Base-by-base conservation (phyloP, 2,888 invertebrate genomes). In the Tachina fera region DNA sequence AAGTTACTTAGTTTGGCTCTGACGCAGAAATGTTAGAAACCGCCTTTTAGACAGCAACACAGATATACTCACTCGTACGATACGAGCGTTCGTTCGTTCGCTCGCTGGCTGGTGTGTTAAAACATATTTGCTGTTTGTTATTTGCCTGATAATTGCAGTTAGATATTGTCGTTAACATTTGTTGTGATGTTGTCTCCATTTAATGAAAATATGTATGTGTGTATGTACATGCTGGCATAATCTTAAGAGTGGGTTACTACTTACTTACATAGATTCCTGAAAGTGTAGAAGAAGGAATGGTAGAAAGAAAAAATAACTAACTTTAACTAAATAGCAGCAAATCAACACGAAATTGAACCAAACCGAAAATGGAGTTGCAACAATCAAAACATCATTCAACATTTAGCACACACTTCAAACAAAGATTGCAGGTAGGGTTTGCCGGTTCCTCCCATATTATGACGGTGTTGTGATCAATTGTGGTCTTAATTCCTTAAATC, bases 331-430 rank as follows among this genome's bases (percentile, higher is more conserved):
- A 39, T 47, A 45, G 47, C 45, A 79, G 31, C 39, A 65, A 76
- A 63, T 19, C 31, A 51, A 63, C 22, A 71, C 39, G 56, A 45
- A 71, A 58, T 60, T 51, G 61, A 78, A 61, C 10, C 65, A 71
- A 67, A 75, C 78, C 74, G 60, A 71, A 85, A 85, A 85, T 85
- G 78, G 78, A 70, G 74, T 81, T 81, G 77, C 72, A 63, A 85
- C 77, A 81, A 74, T 71, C 79, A 68, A 78, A 68, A 56, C 74
- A 68, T 56, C 31, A 63, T 51, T 68, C 60, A 75, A 76, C 70
- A 75, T 63, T 63, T 56, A 79, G 49, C 51, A 67, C 58, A 68
- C 43, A 53, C 49, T 43, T 68, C 22, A 67, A 53, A 58, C 19
- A 11, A 72, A 75, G 39, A 2, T 39, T 31, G 31, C 4, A 39